phyloP scores from a whole-genome alignment of 2,113 vertebrate species.

The Speoplatyrhinus poulsoni region DNA sequence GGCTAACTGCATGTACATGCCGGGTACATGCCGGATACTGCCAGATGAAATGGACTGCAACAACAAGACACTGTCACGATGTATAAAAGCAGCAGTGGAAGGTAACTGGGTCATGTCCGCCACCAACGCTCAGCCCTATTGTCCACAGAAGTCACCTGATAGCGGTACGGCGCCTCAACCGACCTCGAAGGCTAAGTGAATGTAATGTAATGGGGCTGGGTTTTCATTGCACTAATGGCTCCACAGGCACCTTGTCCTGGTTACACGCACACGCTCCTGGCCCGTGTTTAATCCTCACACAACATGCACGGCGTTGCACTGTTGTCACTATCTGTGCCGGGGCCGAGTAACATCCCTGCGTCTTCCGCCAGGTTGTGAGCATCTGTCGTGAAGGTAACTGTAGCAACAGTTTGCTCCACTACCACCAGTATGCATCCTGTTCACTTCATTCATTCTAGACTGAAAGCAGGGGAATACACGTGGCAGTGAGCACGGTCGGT shows the following conservation, averaged over 20 bases:
- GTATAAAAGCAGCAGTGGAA: constrained; percentile 31
- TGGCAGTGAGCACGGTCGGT: too few relatives aligned
- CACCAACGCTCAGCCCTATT: constrained; percentile 26
- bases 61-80: constrained; percentile 16
- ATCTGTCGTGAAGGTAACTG: neutral
- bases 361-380: neutral
- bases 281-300: neutral
- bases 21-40: neutral
- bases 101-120: constrained; percentile 39
- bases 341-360: neutral
- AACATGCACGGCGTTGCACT: neutral
- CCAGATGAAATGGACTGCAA: neutral
- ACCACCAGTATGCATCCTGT: too few relatives aligned
- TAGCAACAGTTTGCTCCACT: too few relatives aligned
- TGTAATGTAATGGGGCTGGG: constrained; percentile 1
- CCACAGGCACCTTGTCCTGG: constrained; percentile 1
- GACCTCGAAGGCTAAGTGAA: constrained; percentile 17
- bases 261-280: neutral
- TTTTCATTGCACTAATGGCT: constrained; percentile 5
- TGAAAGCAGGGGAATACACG: too few relatives aligned
- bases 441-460: neutral
- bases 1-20: neutral
- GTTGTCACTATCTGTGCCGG: neutral
- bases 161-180: constrained; percentile 30
- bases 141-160: constrained; percentile 36